Evolutionary conservation across 2,888 invertebrate species (phyloP).

Genomic region (Parnassius apollo): DNA sequence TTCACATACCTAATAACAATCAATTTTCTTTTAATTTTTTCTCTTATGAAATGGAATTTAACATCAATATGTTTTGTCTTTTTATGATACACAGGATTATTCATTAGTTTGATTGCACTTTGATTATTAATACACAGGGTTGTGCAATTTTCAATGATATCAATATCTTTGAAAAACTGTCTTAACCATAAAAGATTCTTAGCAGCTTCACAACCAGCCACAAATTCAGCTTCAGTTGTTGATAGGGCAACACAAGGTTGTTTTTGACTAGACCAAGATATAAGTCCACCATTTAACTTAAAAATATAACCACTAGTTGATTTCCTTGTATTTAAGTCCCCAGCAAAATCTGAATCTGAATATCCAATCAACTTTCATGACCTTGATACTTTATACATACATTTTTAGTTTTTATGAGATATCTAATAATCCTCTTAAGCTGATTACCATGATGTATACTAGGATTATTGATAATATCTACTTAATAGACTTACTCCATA

Average conservation of each 20-base stretch:
- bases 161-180: no score
- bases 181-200: no score
- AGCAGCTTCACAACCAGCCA: no score
- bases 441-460: conserved; percentile 32
- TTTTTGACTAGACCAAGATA: conserved; percentile 35
- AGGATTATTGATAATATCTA: conserved; percentile 34
- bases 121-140: no score
- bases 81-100: no score
- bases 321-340: conserved; percentile 33
- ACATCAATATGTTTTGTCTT: no score
- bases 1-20: no score
- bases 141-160: no score
- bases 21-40: no score
- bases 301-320: conserved; percentile 38
- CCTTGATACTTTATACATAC: conserved; percentile 33
- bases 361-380: conserved; percentile 30
- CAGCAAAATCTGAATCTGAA: conserved; percentile 26
- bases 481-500: conserved; percentile 32
- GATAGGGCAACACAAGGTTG: conserved; percentile 29
- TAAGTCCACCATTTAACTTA: conserved; percentile 35
- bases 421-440: conserved; percentile 34
- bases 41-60: no score
- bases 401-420: conserved; percentile 34
- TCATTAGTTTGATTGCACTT: no score
- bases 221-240: no score